Evolutionary conservation across 1,140 invertebrate species (phyloP).

Genomic region (Eumaeus atala): DNA sequence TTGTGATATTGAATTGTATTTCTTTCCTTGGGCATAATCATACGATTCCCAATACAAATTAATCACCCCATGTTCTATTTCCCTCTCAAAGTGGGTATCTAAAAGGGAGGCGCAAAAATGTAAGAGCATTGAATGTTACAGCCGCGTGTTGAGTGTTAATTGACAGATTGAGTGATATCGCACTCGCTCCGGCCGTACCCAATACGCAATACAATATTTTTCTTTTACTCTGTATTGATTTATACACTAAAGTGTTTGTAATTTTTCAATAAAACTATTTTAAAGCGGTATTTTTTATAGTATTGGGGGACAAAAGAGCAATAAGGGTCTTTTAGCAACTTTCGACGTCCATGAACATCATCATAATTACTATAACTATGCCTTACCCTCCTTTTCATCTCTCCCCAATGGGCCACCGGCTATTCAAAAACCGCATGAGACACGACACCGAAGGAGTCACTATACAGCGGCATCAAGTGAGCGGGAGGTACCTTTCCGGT

Average conservation of each 20-base stretch:
- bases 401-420: too few relatives aligned
- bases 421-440: too few relatives aligned
- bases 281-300: too few relatives aligned
- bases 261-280: too few relatives aligned
- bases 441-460: too few relatives aligned
- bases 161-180: conserved; percentile 18
- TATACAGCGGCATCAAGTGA: too few relatives aligned
- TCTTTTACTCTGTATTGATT: conserved; percentile 4
- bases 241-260: not conserved
- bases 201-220: conserved; percentile 1
- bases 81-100: not conserved
- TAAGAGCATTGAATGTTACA: conserved; percentile 7
- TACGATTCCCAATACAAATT: conserved; percentile 7
- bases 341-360: too few relatives aligned
- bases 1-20: not conserved
- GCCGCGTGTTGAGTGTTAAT: conserved; percentile 13
- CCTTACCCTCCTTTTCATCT: too few relatives aligned
- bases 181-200: conserved; percentile 5
- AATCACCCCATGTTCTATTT: not conserved
- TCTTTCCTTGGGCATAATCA: not conserved
- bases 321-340: too few relatives aligned
- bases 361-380: too few relatives aligned
- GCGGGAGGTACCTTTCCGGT: too few relatives aligned
- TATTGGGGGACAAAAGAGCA: too few relatives aligned
- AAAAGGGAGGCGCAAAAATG: conserved; percentile 5